Conservation (phyloP, 2,113 vertebrate species). For the Colaptes auratus region DNA sequence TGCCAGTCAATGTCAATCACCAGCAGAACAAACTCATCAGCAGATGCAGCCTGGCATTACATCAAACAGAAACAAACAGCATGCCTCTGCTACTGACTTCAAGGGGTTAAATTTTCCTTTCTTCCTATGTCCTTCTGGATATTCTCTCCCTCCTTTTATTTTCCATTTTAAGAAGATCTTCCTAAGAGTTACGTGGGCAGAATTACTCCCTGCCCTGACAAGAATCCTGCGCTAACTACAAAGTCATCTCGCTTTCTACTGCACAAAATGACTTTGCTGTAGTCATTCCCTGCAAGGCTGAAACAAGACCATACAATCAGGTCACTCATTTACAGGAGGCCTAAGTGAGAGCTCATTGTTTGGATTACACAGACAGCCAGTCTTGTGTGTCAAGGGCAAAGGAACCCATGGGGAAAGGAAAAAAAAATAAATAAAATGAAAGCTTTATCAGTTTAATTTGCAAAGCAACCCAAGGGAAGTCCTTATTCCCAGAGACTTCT, state of each 20-base stretch:
- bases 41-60: not conserved
- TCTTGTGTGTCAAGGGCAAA: slow-evolving; percentile 61
- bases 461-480: slow-evolving; percentile 59
- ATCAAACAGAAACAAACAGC: not conserved
- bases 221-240: not conserved
- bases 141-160: not conserved
- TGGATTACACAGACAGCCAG: slow-evolving; percentile 21
- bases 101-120: not conserved
- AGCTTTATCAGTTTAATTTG: slow-evolving; percentile 69
- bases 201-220: slow-evolving; percentile 14
- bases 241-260: not conserved
- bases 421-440: slow-evolving; percentile 30
- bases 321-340: not conserved
- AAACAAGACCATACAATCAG: not conserved
- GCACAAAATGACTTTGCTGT: not conserved
- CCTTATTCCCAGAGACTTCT: slow-evolving; percentile 59
- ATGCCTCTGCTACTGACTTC: not conserved
- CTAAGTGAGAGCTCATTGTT: slow-evolving; percentile 49
- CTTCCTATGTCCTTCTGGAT: not conserved
- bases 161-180: not conserved
- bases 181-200: not conserved
- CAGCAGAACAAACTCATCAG: not conserved
- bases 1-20: not conserved
- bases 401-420: not conserved
- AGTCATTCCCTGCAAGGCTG: not conserved